Evolutionary conservation across 2,113 vertebrate genomes (phyloP), one percentile per base, ranked within the genome.

Genomic region (Hyperoodon ampullatus): DNA sequence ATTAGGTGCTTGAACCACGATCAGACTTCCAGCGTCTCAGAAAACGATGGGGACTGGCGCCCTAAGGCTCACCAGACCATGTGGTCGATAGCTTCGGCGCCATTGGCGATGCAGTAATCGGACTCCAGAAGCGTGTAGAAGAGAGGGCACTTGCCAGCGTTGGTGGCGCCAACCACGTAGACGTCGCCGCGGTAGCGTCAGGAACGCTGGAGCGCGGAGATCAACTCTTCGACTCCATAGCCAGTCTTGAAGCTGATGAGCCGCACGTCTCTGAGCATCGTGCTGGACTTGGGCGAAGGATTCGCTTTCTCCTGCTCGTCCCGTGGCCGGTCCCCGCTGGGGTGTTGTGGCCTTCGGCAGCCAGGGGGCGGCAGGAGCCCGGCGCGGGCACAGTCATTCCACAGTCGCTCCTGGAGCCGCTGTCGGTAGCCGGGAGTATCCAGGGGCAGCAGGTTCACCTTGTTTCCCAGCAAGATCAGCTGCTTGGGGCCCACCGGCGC

Each of bases 181-280:
- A 99, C 99, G 0, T 99, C 99, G 0, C 99, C 99, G 1, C 99
- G 98, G 87, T 99, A 99, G 65, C 96, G 99, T 99, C 99, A 99
- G 70, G 99, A 98, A 6, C 96, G 94, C 98, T 99, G 99, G 66
- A 99, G 98, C 23, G 98, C 97, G 28, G 99, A 99, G 95, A 99
- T 97, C 85, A 99, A 96, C 9, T 93, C 97, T 96, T 99, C 99
- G 0, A 99, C 15, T 1, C 99, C 99, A 5, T 99, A 99, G 15
- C 99, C 99, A 0, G 99, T 99, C 98, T 99, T 99, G 87, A 99
- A 99, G 58, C 99, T 99, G 95, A 99, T 98, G 61, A 99, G 98
- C 65, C 99, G 99, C 33, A 99, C 53, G 2, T 99, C 99, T 14
- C 77, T 71, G 35, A 98, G 70, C 30, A 95, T 14, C 0, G 58